Evolutionary conservation across 2,888 invertebrate genomes (phyloP).

Genomic region (Eugnorisma glareosa): DNA sequence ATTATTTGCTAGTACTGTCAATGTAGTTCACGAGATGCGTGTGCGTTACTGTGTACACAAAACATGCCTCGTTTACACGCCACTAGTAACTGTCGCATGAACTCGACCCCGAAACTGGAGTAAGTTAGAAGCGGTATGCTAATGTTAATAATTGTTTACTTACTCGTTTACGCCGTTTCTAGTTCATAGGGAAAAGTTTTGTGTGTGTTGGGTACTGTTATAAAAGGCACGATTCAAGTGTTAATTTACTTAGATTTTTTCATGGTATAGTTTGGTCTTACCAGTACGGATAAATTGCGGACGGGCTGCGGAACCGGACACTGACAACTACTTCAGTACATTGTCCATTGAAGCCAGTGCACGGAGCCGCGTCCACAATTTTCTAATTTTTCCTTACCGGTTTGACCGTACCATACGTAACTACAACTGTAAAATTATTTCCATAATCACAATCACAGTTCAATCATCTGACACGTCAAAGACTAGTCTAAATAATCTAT

Average conservation of each 20-base stretch:
- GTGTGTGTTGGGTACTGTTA: not conserved
- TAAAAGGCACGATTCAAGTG: not conserved
- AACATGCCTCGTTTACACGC: conserved; percentile 38
- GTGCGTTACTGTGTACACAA: conserved; percentile 3
- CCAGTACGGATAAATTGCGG: not conserved
- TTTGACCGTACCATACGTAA: not conserved
- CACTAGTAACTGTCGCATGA: conserved; percentile 46
- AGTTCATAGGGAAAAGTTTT: conserved; percentile 6
- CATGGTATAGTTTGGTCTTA: not conserved
- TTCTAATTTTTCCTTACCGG: not conserved
- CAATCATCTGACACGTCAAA: not conserved
- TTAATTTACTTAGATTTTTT: not conserved
- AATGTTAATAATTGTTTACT: conserved; percentile 47
- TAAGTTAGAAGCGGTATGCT: conserved; percentile 36
- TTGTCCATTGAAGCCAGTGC: not conserved
- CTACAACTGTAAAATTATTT: not conserved
- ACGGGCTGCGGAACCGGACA: not conserved
- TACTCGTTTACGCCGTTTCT: conserved; percentile 29
- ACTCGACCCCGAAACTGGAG: conserved; percentile 54
- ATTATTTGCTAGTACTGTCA: not conserved
- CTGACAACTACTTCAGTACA: not conserved
- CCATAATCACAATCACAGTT: not conserved
- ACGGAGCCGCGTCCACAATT: not conserved
- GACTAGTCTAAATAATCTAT: not conserved
- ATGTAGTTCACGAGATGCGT: not conserved